Evolutionary conservation across 2,113 vertebrate species (phyloP).

Genomic region (Bambusicola thoracicus): DNA sequence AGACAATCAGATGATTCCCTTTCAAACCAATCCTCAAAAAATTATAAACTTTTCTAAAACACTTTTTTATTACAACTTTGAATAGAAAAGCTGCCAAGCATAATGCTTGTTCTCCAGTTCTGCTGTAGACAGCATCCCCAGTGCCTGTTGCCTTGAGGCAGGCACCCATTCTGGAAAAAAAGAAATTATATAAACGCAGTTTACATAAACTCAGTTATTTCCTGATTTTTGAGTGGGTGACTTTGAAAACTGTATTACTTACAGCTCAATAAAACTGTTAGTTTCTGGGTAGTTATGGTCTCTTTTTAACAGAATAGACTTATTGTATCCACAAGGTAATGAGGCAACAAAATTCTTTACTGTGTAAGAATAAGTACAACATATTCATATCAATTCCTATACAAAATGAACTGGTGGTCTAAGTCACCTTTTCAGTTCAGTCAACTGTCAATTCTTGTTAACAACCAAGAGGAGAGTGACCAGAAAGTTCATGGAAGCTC

Average conservation of each 20-base stretch:
- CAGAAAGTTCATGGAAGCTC: background rate
- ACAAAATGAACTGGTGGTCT: background rate
- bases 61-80: background rate
- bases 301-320: background rate
- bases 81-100: fast-evolving
- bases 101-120: background rate
- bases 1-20: background rate
- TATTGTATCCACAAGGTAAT: background rate
- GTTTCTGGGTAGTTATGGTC: background rate
- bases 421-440: background rate
- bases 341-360: background rate
- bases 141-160: background rate
- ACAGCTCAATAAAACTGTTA: background rate
- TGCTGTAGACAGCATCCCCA: background rate
- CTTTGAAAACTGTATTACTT: background rate
- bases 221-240: background rate
- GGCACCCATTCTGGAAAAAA: background rate
- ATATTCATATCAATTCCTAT: background rate
- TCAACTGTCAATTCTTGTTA: background rate
- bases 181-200: background rate
- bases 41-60: background rate
- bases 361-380: background rate
- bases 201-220: background rate
- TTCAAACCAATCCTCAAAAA: background rate
- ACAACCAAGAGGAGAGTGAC: background rate